These are phyloP conservation scores for Gymnoscopelus microlampas DNA, from an alignment of 2,797 vertebrate species.

Conservation along the genomic window DNA sequence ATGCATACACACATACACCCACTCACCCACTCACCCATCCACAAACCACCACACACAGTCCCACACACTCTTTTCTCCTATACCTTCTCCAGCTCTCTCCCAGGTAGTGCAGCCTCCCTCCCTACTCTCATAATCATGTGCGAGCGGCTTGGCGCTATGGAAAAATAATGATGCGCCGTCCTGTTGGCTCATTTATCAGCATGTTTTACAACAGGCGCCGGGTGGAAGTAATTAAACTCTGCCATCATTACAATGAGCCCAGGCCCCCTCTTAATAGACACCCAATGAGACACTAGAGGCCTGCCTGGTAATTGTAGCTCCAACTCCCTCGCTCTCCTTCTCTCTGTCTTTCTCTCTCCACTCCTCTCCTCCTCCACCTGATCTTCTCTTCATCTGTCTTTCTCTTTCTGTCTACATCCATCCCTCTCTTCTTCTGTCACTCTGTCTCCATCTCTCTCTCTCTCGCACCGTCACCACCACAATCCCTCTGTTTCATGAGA, in stretches of 20 bases:
- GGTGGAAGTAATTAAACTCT: conserved; percentile 99
- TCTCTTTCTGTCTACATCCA: conserved; percentile 38
- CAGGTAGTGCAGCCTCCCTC: conserved; percentile 73
- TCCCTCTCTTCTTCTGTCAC: conserved; percentile 32
- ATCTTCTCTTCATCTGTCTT: conserved; percentile 34
- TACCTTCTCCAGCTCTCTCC: conserved; percentile 66
- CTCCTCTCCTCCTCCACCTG: conserved; percentile 37
- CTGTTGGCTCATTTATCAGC: conserved; percentile 99
- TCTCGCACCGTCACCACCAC: conserved; percentile 47
- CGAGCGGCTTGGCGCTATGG: conserved; percentile 88
- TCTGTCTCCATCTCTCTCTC: conserved; percentile 30
- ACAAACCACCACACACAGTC: conserved; percentile 13
- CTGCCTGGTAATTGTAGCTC: conserved; percentile 92
- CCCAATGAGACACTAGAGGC: conserved; percentile 97
- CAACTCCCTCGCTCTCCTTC: conserved; percentile 69
- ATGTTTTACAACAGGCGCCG: conserved; percentile 98
- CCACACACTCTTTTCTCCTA: conserved; percentile 37
- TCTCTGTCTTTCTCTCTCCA: conserved; percentile 43
- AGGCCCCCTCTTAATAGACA: conserved; percentile 97
- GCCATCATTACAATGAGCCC: conserved; percentile 98
- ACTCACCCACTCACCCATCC: background rate
- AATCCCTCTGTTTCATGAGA: conserved; percentile 85
- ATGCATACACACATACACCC: conserved; percentile 16
- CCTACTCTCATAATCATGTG: conserved; percentile 92
- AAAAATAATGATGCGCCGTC: conserved; percentile 96